Conservation (phyloP, 2,888 invertebrate species). For the Oscheius onirici region DNA sequence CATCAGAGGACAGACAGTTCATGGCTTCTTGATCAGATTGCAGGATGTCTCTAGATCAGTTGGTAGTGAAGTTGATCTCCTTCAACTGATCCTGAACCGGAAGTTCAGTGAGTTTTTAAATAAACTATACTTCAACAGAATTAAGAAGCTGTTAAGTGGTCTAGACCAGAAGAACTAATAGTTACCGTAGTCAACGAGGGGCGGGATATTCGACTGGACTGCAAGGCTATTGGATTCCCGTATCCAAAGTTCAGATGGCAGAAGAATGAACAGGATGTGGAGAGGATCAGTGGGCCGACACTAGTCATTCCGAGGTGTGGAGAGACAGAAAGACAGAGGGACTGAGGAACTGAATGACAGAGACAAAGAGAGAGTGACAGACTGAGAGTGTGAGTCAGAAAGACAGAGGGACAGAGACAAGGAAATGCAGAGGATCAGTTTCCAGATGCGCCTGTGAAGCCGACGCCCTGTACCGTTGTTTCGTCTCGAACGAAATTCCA, state of each 20-base stretch:
- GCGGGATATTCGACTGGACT: slow-evolving; percentile 52
- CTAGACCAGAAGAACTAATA: slow-evolving; percentile 49
- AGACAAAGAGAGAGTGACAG: too few relatives aligned
- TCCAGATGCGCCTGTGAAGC: slow-evolving; percentile 47
- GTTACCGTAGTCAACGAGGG: slow-evolving; percentile 47
- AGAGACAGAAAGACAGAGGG: too few relatives aligned
- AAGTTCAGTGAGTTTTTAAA: slow-evolving; percentile 63
- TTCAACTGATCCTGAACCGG: slow-evolving; percentile 63
- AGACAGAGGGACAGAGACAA: not conserved
- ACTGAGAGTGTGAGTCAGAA: too few relatives aligned
- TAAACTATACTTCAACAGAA: not conserved
- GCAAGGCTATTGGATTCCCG: slow-evolving; percentile 72
- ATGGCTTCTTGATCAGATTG: slow-evolving; percentile 53
- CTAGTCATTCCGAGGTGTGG: slow-evolving; percentile 47
- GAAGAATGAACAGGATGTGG: slow-evolving; percentile 44
- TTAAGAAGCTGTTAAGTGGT: slow-evolving; percentile 54
- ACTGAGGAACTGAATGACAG: too few relatives aligned
- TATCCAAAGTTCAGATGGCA: slow-evolving; percentile 72
- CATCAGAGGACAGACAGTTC: slow-evolving; percentile 71
- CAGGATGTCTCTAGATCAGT: slow-evolving; percentile 49
- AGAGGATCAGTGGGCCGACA: slow-evolving; percentile 33
- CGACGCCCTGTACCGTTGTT: slow-evolving; percentile 39
- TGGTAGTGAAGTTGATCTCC: slow-evolving; percentile 56
- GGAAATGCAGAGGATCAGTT: too few relatives aligned
- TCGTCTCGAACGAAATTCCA: slow-evolving; percentile 43